Base-by-base conservation (phyloP, 30 jellyfish, hydroid and myxozoan species). In the Chrysaora quinquecirrha region DNA sequence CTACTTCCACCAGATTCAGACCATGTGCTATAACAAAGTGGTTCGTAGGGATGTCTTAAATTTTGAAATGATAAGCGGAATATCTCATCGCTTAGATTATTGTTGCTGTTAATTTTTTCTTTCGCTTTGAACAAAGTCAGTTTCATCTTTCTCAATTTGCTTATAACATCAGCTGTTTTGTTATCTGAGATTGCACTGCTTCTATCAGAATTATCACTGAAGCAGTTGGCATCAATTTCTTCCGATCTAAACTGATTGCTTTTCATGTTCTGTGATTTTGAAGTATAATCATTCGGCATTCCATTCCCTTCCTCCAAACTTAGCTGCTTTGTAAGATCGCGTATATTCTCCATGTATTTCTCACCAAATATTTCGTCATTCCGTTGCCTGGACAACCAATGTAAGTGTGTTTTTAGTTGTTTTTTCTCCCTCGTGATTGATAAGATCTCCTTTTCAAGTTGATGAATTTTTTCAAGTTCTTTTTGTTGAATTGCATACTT, bases 381-480 rank as follows among this genome's bases (percentile, higher is more conserved):
- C 23, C 77, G 76, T 30, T 80, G 90, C 71, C 90, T 84, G 48
- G 95, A 49, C 29, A 84, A 67, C 95, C 95, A 84, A 48, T 84
- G 95, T 21, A 84, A 31, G 56, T 84, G 95, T 16, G 95, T 84
- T 85, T 65, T 72, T 19, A 72, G 87, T 69, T 84, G 95, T 61
- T 84, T 84, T 24, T 84, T 84, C 56, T 84, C 95, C 43, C 85
- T 30, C 1, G 88, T 84, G 6, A 73, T 33, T 1, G 84, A 16
- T 34, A 69, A 20, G 20, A 84, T 64, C 34, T 84, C 83, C 31
- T 64, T 73, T 46, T 71, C 87, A 2, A 84, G 46, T 25, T 64
- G 20, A 79, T 10, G n/a, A 21, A 72, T 32, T 60, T 38, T 50
- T 29, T 64, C 83, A 1, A 30, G 16, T 21, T 64, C 90, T 20